These are phyloP conservation scores for Vespertilio murinus DNA, from an alignment of 2,797 vertebrate species.

Conservation along the genomic window DNA sequence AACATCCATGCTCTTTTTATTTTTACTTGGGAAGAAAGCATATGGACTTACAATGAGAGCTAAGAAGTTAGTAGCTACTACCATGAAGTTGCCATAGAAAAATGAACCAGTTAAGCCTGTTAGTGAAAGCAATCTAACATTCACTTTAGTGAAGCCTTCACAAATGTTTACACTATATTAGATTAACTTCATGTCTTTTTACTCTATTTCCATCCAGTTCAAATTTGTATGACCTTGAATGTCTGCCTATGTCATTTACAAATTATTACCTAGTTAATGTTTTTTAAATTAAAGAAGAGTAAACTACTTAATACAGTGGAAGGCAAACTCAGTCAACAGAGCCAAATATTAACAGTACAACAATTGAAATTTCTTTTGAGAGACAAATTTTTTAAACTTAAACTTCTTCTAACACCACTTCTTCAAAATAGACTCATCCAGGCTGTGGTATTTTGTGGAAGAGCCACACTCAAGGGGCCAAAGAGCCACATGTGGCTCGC, in stretches of 20 bases:
- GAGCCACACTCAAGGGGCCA: too few relatives aligned
- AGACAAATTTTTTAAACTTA: too few relatives aligned
- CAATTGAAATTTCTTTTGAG: too few relatives aligned
- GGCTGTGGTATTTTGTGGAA: too few relatives aligned
- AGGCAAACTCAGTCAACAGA: too few relatives aligned
- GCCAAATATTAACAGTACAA: too few relatives aligned
- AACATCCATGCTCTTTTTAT: background rate
- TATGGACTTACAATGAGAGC: background rate
- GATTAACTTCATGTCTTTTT: background rate
- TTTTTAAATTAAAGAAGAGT: background rate
- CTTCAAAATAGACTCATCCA: too few relatives aligned
- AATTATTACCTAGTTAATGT: background rate
- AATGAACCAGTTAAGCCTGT: background rate
- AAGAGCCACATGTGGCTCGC: too few relatives aligned
- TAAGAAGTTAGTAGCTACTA: background rate
- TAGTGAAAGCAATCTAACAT: background rate
- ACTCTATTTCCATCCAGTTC: background rate
- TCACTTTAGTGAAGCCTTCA: background rate
- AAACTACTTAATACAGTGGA: background rate
- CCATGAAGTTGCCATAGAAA: background rate
- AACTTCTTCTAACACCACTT: too few relatives aligned
- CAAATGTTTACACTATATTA: background rate
- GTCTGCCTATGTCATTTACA: background rate
- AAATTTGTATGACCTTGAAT: background rate
- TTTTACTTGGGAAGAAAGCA: background rate